Evolutionary conservation across 2,888 invertebrate species (phyloP), one percentile per base, ranked within the genome.

Genomic region (Calameuta filiformis): DNA sequence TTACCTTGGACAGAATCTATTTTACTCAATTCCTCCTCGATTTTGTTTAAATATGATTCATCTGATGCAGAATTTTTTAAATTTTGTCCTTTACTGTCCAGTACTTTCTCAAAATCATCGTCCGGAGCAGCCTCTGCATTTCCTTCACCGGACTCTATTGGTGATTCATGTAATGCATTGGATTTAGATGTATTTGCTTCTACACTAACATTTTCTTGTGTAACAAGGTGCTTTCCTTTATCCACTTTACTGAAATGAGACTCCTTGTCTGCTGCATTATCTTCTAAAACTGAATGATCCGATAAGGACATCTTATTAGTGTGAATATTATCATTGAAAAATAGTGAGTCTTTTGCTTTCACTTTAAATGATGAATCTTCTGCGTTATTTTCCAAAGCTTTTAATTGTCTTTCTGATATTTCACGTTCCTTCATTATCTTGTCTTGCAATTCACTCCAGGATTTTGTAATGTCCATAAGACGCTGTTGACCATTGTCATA

Each of bases 361-460:
- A 56, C 56, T 9, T 56, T 56, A 56, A 56, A 23, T 23, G 56
- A 56, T 56, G 23, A 56, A 23, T 71, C 71, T 23, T 71, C 31
- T 34, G 33, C 15, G 12, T 30, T 34, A 23, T 34, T 30, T 73
- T 83, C 79, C n/a, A 83, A 69, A 15, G 77, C 80, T 56, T 81
- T 78, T 56, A 83, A 75, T 79, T 82, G 83, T 73, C 76, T 78
- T 75, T 84, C 81, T 12, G 83, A 80, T 68, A 82, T 81, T 80
- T 82, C 82, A 37, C 83, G 84, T n/a, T 83, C 85, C 73, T 79
- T 79, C 35, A 77, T 81, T 75, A 85, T 83, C 35, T 80, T 83
- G 4, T 81, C 82, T 40, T 83, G 81, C n/a, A 85, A 75, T 37
- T 82, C 81, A 0, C 81, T 80, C 84, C 84, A 85, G 6, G 84